These are phyloP conservation scores for Lepus townsendii DNA, from an alignment of 2,797 vertebrate species.

Conservation along the genomic window DNA sequence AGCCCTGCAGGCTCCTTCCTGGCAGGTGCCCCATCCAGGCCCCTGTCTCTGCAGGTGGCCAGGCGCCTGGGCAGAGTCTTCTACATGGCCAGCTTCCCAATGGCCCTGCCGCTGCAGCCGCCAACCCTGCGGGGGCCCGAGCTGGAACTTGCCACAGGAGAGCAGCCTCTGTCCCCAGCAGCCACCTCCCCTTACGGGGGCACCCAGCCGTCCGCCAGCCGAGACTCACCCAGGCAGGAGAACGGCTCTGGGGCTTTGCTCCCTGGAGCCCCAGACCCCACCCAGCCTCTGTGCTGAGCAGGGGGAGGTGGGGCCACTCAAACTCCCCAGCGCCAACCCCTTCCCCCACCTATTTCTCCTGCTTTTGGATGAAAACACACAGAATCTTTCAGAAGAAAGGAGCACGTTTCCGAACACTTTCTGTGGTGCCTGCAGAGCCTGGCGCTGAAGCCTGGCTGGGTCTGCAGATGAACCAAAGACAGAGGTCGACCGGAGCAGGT, in stretches of 20 bases:
- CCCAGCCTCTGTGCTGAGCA: conserved; percentile 93
- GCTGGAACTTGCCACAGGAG: conserved; percentile 87
- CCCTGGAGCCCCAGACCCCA: conserved; percentile 88
- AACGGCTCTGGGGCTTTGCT: conserved; percentile 92
- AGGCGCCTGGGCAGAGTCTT: conserved; percentile 95
- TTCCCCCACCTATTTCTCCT: not conserved
- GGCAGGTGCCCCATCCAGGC: not conserved
- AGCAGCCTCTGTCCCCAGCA: conserved; percentile 92
- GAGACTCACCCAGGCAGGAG: conserved; percentile 94
- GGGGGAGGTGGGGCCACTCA: not conserved
- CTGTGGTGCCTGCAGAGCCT: conserved; percentile 37
- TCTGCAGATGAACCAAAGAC: conserved; percentile 94
- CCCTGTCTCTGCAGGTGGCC: conserved; percentile 91
- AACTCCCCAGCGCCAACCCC: not conserved
- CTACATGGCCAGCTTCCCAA: conserved; percentile 97
- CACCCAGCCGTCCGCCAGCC: conserved; percentile 87
- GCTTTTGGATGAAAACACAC: conserved; percentile 42
- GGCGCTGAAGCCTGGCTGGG: accelerated
- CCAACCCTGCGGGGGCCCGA: conserved; percentile 89
- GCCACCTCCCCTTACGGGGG: conserved; percentile 91
- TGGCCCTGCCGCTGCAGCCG: conserved; percentile 95
- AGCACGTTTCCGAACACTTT: conserved; percentile 82
- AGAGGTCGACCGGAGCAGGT: not conserved
- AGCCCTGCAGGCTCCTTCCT: not conserved
- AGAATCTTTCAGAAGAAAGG: conserved; percentile 45